phyloP scores from a whole-genome alignment of 1,140 invertebrate genomes.

The Temnothorax nylanderi region DNA sequence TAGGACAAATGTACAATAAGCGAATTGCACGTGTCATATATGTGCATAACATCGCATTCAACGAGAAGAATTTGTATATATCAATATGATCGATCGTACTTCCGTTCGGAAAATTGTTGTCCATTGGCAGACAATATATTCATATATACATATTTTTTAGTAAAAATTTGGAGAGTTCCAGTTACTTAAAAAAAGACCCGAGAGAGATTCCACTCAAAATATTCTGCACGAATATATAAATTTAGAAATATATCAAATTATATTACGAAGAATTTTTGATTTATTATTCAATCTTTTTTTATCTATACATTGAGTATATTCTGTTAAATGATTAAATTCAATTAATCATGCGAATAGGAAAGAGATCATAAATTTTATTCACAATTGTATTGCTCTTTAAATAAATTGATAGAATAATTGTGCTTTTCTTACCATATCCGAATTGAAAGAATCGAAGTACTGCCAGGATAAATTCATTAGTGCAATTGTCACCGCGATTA shows the following conservation, averaged over 20 bases:
- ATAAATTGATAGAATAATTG: not conserved
- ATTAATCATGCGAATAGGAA: not conserved
- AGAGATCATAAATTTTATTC: not conserved
- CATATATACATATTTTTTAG: not conserved
- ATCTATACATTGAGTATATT: not conserved
- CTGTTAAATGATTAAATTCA: not conserved
- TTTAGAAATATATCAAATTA: not conserved
- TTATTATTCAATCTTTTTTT: not conserved
- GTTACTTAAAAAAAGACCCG: not conserved
- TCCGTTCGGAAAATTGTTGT: not conserved
- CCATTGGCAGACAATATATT: not conserved
- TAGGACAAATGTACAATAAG: conserved; percentile 5
- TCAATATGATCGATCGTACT: conserved; percentile 2
- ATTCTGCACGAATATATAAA: not conserved
- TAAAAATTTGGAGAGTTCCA: not conserved
- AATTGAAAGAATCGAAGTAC: not conserved
- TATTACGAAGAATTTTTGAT: not conserved
- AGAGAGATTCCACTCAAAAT: not conserved
- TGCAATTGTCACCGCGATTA: not conserved
- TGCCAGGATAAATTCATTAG: not conserved
- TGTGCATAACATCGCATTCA: conserved; percentile 2
- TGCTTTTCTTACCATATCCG: not conserved
- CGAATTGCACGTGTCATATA: not conserved
- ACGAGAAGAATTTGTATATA: conserved; percentile 22
- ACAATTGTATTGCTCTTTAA: not conserved